Conservation (phyloP, 2,888 invertebrate genomes). For the Myathropa florea region DNA sequence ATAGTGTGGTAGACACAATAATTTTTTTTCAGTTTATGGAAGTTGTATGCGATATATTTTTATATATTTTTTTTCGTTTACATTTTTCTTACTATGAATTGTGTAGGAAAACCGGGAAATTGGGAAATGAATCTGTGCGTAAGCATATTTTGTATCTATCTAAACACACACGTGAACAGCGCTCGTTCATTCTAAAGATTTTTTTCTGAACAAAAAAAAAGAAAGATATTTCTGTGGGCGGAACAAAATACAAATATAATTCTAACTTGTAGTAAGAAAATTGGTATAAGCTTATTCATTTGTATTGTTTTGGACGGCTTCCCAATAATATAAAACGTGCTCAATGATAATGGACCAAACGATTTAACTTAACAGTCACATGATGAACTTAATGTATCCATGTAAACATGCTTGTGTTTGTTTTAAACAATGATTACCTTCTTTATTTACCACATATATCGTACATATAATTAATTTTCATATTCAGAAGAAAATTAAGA, state of each 20-base stretch:
- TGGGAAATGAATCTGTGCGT: slow-evolving; percentile 39
- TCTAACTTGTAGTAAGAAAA: background rate
- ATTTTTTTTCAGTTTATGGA: slow-evolving; percentile 18
- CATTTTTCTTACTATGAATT: slow-evolving; percentile 34
- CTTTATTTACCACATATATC: too few relatives aligned
- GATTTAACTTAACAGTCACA: background rate
- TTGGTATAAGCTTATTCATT: background rate
- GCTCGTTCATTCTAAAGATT: slow-evolving; percentile 19
- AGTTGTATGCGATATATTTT: background rate
- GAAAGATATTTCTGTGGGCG: slow-evolving; percentile 38
- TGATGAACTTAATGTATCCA: background rate
- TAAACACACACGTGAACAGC: slow-evolving; percentile 38
- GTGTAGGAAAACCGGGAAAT: slow-evolving; percentile 44
- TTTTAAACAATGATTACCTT: background rate
- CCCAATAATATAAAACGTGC: slow-evolving; percentile 30
- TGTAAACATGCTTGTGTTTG: background rate
- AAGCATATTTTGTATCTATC: slow-evolving; percentile 20
- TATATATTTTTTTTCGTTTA: slow-evolving; percentile 7
- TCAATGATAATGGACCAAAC: background rate
- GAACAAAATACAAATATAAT: background rate
- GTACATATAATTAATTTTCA: too few relatives aligned
- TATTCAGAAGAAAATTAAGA: background rate
- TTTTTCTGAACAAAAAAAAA: slow-evolving; percentile 12
- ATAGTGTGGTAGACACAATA: slow-evolving; percentile 18
- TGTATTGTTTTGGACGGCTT: slow-evolving; percentile 4